Base-by-base conservation (phyloP, 2,113 vertebrate genomes). In the Prunella fulvescens region DNA sequence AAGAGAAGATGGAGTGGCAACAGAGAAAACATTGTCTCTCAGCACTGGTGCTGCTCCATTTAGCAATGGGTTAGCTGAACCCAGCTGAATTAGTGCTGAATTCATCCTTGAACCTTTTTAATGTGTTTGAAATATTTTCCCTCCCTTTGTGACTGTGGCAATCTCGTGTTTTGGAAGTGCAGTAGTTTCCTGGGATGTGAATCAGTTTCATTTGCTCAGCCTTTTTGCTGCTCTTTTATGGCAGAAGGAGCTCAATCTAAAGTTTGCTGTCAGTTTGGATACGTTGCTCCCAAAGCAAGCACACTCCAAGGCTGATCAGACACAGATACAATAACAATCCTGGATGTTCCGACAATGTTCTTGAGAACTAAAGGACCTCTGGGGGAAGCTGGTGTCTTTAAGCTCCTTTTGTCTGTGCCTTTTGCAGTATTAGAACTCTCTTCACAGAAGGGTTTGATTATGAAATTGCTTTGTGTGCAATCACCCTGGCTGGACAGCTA, bases 221-320 rank as follows among this genome's bases (percentile, higher is more conserved):
- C 96, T 97, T 97, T 97, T 96, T 94, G 93, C 94, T 97, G 83
- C 58, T 88, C 56, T 93, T 77, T 66, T 60, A 65, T 93, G 93
- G 91, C 95, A 97, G 95, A 96, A 94, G 81, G 16, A 24, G 12
- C 42, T 71, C 40, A 17, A 1, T 48, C 61, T 79, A 53, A 71
- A 56, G 37, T 79, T 67, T 67, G 19, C 71, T 60, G 29, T 76
- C 70, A n/a, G 11, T 57, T 81, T 58, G 33, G 17, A 48, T 74
- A 19, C 0, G 0, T 29, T 60, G 62, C 56, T 74, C 62, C 23
- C 0, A 2, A 51, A 66, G 26, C 11, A 48, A 73, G 15, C 31
- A n/a, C 17, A 5, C n/a, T 80, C 26, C 0, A 0, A 69, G 77
- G 58, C 48, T 54, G 58, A 44, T 73, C 1, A 3, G 14, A 62